Evolutionary conservation across 2,888 invertebrate species (phyloP).

Genomic region (Caenorhabditis panamensis): DNA sequence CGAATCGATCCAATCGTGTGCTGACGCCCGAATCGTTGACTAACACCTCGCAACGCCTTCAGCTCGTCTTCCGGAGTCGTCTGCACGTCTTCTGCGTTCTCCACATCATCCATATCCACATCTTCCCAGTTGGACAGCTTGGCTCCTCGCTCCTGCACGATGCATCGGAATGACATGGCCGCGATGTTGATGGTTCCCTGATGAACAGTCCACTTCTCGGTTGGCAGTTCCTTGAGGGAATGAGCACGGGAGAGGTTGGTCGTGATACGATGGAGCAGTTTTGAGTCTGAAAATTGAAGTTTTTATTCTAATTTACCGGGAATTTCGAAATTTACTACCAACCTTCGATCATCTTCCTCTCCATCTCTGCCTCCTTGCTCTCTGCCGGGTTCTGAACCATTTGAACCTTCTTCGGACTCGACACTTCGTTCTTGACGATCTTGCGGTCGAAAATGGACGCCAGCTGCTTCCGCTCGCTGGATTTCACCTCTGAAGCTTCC

Average conservation of each 20-base stretch:
- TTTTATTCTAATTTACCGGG: no score
- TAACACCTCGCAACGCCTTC: constrained; percentile 1
- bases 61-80: constrained; percentile 13
- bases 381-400: no score
- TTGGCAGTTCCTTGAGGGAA: constrained; percentile 7
- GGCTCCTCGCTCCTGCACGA: constrained; percentile 9
- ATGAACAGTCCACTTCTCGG: constrained; percentile 3
- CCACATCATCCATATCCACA: constrained; percentile 15
- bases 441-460: constrained; percentile 9
- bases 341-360: no score
- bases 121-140: constrained; percentile 18
- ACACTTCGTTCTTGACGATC: constrained; percentile 4
- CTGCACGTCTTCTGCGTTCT: neutral
- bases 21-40: constrained; percentile 16
- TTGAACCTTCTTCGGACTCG: no score
- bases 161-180: constrained; percentile 1
- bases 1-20: constrained; percentile 1
- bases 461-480: constrained; percentile 14
- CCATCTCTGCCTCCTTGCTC: no score
- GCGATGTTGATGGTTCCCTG: constrained; percentile 8
- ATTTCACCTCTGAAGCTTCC: no score
- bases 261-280: constrained; percentile 4
- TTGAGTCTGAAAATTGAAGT: constrained; percentile 15
- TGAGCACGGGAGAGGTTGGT: neutral
- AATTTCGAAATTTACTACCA: neutral